Percentiles rank a stretch among this genome's conserved stretches.
These are phyloP conservation scores for Oxyruncus cristatus DNA, from an alignment of 2,113 vertebrate species.

Conservation along the genomic window DNA sequence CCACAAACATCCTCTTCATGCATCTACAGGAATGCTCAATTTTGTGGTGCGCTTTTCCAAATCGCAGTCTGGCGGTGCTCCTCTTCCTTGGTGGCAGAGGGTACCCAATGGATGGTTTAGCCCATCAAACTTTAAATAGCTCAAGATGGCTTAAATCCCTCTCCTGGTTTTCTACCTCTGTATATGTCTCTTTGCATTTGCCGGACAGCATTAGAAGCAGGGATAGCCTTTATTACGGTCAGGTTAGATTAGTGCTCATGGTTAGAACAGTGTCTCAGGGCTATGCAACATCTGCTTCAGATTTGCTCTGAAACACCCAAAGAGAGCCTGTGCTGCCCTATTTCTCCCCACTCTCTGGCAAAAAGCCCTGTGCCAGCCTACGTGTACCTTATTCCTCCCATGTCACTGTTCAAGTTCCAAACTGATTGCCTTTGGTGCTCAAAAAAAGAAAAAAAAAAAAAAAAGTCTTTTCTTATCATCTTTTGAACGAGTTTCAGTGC, in stretches of 20 bases:
- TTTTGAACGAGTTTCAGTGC: neutral
- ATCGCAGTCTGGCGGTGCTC: neutral
- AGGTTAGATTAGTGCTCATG: neutral
- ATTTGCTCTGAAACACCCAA: neutral
- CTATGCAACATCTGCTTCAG: conserved; percentile 15
- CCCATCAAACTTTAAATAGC: neutral
- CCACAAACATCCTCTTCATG: neutral
- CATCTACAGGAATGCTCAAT: neutral
- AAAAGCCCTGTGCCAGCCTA: neutral
- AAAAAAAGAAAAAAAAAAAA: neutral
- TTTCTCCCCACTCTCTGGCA: neutral
- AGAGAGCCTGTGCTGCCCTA: neutral
- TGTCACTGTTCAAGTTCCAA: neutral
- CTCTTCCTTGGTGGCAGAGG: neutral
- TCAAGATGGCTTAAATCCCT: neutral
- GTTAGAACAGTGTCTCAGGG: neutral
- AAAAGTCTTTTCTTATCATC: neutral
- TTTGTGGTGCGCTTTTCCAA: neutral
- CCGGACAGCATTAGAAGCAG: neutral
- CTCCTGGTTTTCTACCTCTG: neutral
- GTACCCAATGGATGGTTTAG: neutral
- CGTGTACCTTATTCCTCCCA: neutral
- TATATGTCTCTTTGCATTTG: neutral
- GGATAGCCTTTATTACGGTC: neutral
- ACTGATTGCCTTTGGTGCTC: neutral